Conservation (phyloP, 2,797 vertebrate species). For the Liparis tanakae region DNA sequence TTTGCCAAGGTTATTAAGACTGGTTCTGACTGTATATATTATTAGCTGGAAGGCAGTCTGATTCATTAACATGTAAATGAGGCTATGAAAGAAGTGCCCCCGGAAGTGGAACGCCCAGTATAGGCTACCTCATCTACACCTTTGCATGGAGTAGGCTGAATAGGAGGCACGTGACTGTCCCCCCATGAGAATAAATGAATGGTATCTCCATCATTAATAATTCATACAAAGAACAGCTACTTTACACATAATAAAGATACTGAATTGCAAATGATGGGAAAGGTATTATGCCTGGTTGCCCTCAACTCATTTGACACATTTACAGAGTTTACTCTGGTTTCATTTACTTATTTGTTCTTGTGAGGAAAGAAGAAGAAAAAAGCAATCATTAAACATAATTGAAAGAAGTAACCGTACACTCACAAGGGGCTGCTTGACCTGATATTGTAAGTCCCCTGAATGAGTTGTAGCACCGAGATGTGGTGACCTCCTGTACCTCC, state of each 20-base stretch:
- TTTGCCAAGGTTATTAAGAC: conserved; percentile 67
- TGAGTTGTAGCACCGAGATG: conserved; percentile 64
- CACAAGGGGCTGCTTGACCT: conserved; percentile 54
- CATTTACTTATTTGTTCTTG: conserved; percentile 38
- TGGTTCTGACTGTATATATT: conserved; percentile 73
- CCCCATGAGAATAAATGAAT: conserved; percentile 22
- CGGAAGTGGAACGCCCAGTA: conserved; percentile 39
- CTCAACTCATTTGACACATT: conserved; percentile 18
- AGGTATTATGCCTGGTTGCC: conserved; percentile 19
- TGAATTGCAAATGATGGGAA: conserved; percentile 7
- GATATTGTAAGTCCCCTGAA: conserved; percentile 54
- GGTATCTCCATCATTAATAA: conserved; percentile 14
- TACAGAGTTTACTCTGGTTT: conserved; percentile 38
- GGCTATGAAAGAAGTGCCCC: conserved; percentile 49
- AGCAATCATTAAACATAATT: conserved; percentile 24
- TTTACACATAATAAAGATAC: conserved; percentile 18
- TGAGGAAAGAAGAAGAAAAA: conserved; percentile 33
- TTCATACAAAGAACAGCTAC: conserved; percentile 2
- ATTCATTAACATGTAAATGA: conserved; percentile 57
- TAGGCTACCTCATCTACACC: conserved; percentile 59
- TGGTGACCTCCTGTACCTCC: conserved; percentile 64
- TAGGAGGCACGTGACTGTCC: conserved; percentile 32
- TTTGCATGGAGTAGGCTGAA: conserved; percentile 22
- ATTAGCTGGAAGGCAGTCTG: conserved; percentile 64
- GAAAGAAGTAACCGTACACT: conserved; percentile 32